These are phyloP conservation scores for Sorex maritimensis DNA, from an alignment of 2,797 vertebrate species.

Conservation along the genomic window DNA sequence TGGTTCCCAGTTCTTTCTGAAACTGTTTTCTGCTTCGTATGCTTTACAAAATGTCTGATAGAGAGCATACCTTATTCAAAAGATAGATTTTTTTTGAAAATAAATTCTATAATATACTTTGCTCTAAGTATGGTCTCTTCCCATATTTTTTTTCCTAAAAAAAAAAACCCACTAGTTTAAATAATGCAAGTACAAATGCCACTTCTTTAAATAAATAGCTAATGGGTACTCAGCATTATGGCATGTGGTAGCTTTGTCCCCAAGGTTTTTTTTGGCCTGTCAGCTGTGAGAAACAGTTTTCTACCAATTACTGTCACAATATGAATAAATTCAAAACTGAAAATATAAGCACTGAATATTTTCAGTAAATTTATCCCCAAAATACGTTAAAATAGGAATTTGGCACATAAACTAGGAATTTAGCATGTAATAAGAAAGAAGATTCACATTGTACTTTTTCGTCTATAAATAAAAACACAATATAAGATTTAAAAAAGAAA, in stretches of 20 bases:
- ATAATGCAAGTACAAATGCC: slow-evolving; percentile 81
- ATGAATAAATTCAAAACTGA: slow-evolving; percentile 86
- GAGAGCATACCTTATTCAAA: slow-evolving; percentile 50
- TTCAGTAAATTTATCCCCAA: slow-evolving; percentile 84
- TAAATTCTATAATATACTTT: slow-evolving; percentile 65
- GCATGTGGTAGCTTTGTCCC: slow-evolving; percentile 81
- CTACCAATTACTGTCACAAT: slow-evolving; percentile 89
- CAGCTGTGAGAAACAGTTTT: slow-evolving; percentile 87
- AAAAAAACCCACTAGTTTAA: slow-evolving; percentile 74
- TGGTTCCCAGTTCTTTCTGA: not conserved
- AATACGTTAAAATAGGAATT: slow-evolving; percentile 83
- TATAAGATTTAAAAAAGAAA: slow-evolving; percentile 81
- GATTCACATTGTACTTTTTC: slow-evolving; percentile 77
- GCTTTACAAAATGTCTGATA: slow-evolving; percentile 60
- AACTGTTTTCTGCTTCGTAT: slow-evolving; percentile 24
- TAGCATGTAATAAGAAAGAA: slow-evolving; percentile 81
- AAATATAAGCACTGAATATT: slow-evolving; percentile 87
- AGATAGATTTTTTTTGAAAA: slow-evolving; percentile 63
- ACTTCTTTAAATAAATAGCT: slow-evolving; percentile 81
- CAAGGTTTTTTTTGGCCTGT: slow-evolving; percentile 77
- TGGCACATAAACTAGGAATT: slow-evolving; percentile 80
- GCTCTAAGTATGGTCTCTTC: slow-evolving; percentile 70
- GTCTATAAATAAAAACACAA: slow-evolving; percentile 87
- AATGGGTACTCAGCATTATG: slow-evolving; percentile 77
- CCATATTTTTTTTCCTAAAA: slow-evolving; percentile 53